Evolutionary conservation across 2,797 vertebrate species (phyloP).

Genomic region (Gymnopithys bicolor): DNA sequence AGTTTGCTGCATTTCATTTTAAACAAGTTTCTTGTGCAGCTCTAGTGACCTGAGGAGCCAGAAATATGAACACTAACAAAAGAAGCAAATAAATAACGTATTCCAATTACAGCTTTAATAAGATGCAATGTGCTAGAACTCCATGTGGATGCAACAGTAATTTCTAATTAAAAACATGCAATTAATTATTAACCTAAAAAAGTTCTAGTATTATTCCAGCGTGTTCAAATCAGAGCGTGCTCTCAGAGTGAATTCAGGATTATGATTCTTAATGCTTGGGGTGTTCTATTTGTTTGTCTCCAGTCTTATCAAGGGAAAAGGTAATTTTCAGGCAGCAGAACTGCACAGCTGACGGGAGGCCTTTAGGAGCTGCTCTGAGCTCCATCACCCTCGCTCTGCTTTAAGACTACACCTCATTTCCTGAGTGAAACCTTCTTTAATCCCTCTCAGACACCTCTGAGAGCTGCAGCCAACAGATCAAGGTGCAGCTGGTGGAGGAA

Average conservation of each 20-base stretch:
- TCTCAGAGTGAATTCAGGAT: slow-evolving; percentile 6
- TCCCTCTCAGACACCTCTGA: neutral
- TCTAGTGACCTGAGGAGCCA: slow-evolving; percentile 42
- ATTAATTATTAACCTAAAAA: slow-evolving; percentile 65
- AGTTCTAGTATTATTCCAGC: neutral
- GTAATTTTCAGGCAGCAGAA: slow-evolving; percentile 5
- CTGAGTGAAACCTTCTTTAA: neutral
- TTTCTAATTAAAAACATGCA: slow-evolving; percentile 62
- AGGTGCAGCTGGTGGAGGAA: neutral
- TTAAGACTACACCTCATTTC: neutral
- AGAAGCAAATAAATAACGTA: slow-evolving; percentile 36
- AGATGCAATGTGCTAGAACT: slow-evolving; percentile 26
- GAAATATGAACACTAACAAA: slow-evolving; percentile 49
- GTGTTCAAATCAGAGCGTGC: neutral
- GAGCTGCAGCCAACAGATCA: neutral
- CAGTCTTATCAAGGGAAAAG: neutral
- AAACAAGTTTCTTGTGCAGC: slow-evolving; percentile 39
- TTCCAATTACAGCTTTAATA: slow-evolving; percentile 66
- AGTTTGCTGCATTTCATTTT: slow-evolving; percentile 32
- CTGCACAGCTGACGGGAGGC: neutral
- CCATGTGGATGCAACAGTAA: slow-evolving; percentile 8
- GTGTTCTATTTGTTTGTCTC: slow-evolving; percentile 9
- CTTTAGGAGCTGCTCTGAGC: neutral
- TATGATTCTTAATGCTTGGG: neutral
- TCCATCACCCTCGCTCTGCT: neutral